These are phyloP conservation scores for Calycopis cecrops DNA, from an alignment of 1,140 invertebrate genomes.

Conservation along the genomic window DNA sequence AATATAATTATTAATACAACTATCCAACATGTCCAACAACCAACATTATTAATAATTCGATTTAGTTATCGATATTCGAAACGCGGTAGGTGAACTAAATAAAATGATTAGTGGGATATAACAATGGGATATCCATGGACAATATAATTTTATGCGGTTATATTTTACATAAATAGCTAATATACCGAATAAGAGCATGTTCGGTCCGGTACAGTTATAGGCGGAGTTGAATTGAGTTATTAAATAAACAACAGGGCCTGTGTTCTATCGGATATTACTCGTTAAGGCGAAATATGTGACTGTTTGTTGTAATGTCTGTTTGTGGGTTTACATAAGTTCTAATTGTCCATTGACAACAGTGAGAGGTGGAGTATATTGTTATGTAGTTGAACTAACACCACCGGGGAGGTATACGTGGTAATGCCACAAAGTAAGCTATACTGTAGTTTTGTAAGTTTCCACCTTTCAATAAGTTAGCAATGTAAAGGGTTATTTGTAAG, in stretches of 20 bases:
- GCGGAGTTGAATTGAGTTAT: conserved; percentile 30
- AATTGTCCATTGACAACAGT: not conserved
- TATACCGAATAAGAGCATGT: conserved; percentile 32
- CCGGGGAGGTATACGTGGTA: too few relatives aligned
- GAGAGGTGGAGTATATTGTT: too few relatives aligned
- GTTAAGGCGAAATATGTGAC: too few relatives aligned
- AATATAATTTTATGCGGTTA: conserved; percentile 33
- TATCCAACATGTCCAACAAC: conserved; percentile 8
- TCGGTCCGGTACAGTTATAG: conserved; percentile 25
- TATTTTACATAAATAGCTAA: conserved; percentile 35
- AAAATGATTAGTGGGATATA: conserved; percentile 38
- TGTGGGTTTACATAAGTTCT: not conserved
- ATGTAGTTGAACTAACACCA: too few relatives aligned
- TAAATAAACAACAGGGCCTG: conserved; percentile 18
- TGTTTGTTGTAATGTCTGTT: too few relatives aligned
- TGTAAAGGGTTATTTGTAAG: too few relatives aligned
- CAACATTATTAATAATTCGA: conserved; percentile 34
- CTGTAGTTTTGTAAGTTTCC: too few relatives aligned
- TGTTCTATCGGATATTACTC: too few relatives aligned
- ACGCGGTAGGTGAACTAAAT: conserved; percentile 46
- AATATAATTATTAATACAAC: conserved; percentile 29
- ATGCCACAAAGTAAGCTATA: too few relatives aligned
- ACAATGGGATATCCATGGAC: conserved; percentile 28
- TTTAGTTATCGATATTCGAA: conserved; percentile 34
- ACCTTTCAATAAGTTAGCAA: too few relatives aligned